Evolutionary conservation across 2,888 invertebrate species (phyloP), one percentile per base, ranked within the genome.

Genomic region (Lasioglossum morio): DNA sequence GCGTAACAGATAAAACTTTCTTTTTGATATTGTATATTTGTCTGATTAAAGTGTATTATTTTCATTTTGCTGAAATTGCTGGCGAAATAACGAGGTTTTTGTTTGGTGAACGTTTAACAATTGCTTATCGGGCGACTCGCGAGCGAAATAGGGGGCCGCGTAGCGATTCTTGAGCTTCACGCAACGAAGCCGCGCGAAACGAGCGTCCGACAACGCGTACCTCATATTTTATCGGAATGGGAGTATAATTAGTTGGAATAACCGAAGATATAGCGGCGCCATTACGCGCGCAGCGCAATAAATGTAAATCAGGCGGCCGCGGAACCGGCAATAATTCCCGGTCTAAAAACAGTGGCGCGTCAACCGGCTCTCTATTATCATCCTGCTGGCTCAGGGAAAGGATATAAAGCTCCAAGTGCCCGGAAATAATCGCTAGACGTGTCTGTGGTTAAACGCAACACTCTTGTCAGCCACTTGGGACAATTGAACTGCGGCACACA

Each of bases 211-310:
- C 88, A 63, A 89, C 91, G 90, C 90, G 91, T 89, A 87, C 87
- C 88, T 92, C 93, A 89, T 94, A 94, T 94, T 93, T 94, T 93
- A 94, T 93, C 92, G 89, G 90, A 94, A 94, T 94, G 94, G 93
- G 91, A 92, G 92, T 93, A 94, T 94, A 94, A 94, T 94, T 94
- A 94, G 94, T 94, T 94, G 92, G 91, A 94, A 94, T 94, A 94
- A 94, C 93, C 93, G 94, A 94, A 93, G 93, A 93, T 94, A 93
- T 93, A 94, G 93, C 92, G 93, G 79, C 91, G 91, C 93, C 94
- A 94, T 94, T 94, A 94, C 92, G 92, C 92, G 92, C 93, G 91
- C 92, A 89, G 90, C 89, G 94, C 93, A 93, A 94, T 94, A 94
- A 94, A 94, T 94, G 94, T 94, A 94, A 94, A 94, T 94, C 94